Percentiles rank a stretch among this genome's conserved stretches.
Conservation (phyloP, 2,113 vertebrate species). For the Apaloderma vittatum region DNA sequence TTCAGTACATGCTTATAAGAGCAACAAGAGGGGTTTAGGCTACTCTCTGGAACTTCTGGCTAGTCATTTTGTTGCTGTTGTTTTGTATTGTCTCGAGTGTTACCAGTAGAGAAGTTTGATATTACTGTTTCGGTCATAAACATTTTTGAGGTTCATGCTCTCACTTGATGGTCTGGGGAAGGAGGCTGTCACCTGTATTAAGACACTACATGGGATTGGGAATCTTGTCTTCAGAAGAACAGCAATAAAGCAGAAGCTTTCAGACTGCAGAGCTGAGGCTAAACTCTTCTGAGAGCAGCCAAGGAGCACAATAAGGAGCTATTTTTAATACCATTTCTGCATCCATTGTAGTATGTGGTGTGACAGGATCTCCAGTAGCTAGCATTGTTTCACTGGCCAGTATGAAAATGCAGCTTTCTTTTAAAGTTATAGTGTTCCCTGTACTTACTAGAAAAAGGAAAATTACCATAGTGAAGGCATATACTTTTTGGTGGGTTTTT, state of each 20-base stretch:
- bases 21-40: not conserved
- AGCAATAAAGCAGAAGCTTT: not conserved
- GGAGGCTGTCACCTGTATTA: not conserved
- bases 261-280: not conserved
- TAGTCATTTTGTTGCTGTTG: not conserved
- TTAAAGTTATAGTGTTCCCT: not conserved
- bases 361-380: not conserved
- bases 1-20: not conserved
- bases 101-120: not conserved
- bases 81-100: not conserved
- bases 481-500: not conserved
- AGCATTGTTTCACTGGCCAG: not conserved
- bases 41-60: not conserved
- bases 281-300: not conserved
- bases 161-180: not conserved
- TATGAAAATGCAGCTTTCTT: not conserved
- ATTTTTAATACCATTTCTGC: constrained; percentile 7
- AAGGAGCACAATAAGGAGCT: not conserved
- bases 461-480: not conserved
- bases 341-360: not conserved
- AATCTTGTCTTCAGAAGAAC: not conserved
- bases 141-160: not conserved
- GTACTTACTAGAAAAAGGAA: not conserved
- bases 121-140: not conserved
- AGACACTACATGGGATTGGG: not conserved